phyloP scores from a whole-genome alignment of 2,797 vertebrate genomes.

The Pangasius krempfi region DNA sequence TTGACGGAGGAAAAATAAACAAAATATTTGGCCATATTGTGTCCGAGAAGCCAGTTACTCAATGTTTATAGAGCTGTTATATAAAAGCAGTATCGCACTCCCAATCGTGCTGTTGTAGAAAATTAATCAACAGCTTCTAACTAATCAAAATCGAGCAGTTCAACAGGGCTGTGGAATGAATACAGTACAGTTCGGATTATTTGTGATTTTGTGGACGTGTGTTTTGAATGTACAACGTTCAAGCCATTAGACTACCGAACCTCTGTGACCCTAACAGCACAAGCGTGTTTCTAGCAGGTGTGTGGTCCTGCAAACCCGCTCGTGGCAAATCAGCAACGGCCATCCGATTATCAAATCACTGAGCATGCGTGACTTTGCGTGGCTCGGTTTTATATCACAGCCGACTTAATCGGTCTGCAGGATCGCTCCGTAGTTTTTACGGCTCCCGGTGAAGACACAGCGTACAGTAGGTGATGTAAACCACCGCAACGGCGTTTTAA shows the following conservation, averaged over 20 bases:
- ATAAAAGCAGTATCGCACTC: neutral
- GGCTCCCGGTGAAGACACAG: neutral
- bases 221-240: neutral
- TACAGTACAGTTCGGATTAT: too few relatives aligned
- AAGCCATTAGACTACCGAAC: neutral
- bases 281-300: neutral
- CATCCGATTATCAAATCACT: neutral
- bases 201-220: too few relatives aligned
- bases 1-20: neutral
- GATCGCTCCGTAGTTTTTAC: neutral
- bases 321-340: neutral
- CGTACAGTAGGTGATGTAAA: slow-evolving; percentile 14
- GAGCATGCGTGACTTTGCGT: neutral
- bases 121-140: neutral
- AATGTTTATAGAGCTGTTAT: neutral
- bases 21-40: neutral
- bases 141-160: neutral
- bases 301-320: neutral
- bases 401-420: neutral
- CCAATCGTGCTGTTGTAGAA: neutral
- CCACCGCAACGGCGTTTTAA: neutral
- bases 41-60: neutral
- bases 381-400: neutral
- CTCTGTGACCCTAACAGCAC: neutral
- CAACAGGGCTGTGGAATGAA: neutral